Evolutionary conservation across 2,113 vertebrate species (phyloP).

Genomic region (Nansenia antarctica): DNA sequence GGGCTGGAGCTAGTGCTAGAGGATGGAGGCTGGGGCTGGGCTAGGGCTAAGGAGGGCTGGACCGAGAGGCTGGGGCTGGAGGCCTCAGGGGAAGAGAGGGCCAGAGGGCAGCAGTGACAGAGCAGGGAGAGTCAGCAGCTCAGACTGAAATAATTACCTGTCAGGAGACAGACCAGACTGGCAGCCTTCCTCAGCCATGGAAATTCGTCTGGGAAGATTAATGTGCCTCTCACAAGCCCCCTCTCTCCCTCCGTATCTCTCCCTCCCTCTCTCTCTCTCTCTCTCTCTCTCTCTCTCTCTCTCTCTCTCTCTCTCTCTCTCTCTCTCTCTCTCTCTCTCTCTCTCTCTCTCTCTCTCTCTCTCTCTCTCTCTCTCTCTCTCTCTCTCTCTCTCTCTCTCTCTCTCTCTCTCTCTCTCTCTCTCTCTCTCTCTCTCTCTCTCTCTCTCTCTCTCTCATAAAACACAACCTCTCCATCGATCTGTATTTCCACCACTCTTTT

Average conservation of each 20-base stretch:
- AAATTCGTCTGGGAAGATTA: slow-evolving; percentile 38
- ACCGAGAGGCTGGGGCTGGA: not conserved
- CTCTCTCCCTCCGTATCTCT: not conserved
- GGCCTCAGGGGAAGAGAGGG: not conserved
- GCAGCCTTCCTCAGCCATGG: slow-evolving; percentile 27
- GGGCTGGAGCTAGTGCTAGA: not conserved
- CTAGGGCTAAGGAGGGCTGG: not conserved
- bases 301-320: not conserved
- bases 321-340: slow-evolving; percentile 4
- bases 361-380: not conserved
- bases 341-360: not conserved
- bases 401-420: not conserved
- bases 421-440: not conserved
- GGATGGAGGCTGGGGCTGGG: not conserved
- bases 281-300: not conserved
- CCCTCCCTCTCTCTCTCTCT: not conserved
- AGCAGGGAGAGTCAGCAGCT: not conserved
- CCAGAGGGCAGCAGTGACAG: not conserved
- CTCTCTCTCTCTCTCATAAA: not conserved
- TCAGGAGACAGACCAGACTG: slow-evolving; percentile 30
- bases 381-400: not conserved
- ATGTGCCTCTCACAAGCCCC: not conserved
- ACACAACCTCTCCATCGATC: not conserved
- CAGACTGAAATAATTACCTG: slow-evolving; percentile 50
- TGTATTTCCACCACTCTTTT: not conserved